Percentiles rank a stretch among this genome's conserved stretches.
Evolutionary conservation across 2,888 invertebrate genomes (phyloP).

Genomic region (Stenodera caucasica): DNA sequence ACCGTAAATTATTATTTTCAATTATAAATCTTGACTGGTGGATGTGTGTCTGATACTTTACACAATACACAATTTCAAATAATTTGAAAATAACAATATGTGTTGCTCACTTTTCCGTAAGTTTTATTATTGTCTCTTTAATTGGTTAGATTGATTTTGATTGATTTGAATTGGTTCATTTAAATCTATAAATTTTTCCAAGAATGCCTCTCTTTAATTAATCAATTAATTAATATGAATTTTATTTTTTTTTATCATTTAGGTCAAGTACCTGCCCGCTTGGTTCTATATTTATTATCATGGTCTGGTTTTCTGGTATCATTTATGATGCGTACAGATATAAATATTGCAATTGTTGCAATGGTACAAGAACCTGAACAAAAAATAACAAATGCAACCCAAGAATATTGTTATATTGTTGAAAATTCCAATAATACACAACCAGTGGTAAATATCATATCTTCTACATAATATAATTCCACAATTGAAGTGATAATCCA

Average conservation of each 20-base stretch:
- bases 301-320: constrained; percentile 74
- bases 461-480: too few relatives aligned
- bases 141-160: constrained; percentile 3
- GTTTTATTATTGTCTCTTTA: too few relatives aligned
- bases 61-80: too few relatives aligned
- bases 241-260: constrained; percentile 27
- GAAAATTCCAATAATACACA: constrained; percentile 39
- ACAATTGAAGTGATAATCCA: too few relatives aligned
- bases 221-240: constrained; percentile 6
- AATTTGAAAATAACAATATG: too few relatives aligned
- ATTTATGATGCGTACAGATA: constrained; percentile 77
- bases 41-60: too few relatives aligned
- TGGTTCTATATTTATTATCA: constrained; percentile 70
- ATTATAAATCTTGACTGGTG: too few relatives aligned
- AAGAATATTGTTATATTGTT: constrained; percentile 48
- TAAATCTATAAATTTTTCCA: constrained; percentile 2
- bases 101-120: too few relatives aligned
- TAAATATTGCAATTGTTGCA: constrained; percentile 70
- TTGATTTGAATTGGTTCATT: background rate
- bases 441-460: constrained; percentile 39
- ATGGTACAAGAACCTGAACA: constrained; percentile 59
- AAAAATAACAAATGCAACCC: constrained; percentile 38
- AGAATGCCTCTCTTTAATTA: background rate
- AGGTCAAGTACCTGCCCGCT: constrained; percentile 66
- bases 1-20: too few relatives aligned